These are phyloP conservation scores for Rhingia rostrata DNA, from an alignment of 2,888 invertebrate genomes.

Conservation along the genomic window DNA sequence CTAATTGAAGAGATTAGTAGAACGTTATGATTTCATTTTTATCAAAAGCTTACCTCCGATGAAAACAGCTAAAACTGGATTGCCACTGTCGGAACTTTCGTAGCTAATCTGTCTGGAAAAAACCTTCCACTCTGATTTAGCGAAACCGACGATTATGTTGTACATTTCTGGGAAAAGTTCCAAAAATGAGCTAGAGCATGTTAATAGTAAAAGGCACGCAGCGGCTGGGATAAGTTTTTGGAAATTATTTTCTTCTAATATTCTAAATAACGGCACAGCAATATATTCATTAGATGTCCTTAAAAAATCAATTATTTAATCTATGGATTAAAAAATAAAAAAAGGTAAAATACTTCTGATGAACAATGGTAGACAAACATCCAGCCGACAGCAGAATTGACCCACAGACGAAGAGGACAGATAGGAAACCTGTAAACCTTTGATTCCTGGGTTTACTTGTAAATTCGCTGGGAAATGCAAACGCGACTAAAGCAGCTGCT, in stretches of 20 bases:
- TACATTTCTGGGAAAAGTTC: constrained; percentile 85
- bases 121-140: constrained; percentile 85
- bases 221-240: constrained; percentile 85
- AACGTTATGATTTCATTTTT: not conserved
- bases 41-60: constrained; percentile 81
- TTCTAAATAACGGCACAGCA: constrained; percentile 83
- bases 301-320: constrained; percentile 11
- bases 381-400: constrained; percentile 79
- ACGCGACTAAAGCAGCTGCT: constrained; percentile 80
- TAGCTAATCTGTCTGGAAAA: constrained; percentile 84
- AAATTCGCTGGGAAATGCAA: constrained; percentile 81
- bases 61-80: constrained; percentile 85
- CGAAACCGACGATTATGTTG: constrained; percentile 83
- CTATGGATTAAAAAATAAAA: not conserved
- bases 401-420: constrained; percentile 78
- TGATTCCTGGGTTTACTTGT: constrained; percentile 78
- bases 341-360: constrained; percentile 79
- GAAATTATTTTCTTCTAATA: constrained; percentile 84
- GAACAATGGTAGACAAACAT: constrained; percentile 81
- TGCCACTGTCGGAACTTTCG: constrained; percentile 84
- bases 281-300: constrained; percentile 80
- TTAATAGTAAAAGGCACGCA: constrained; percentile 84
- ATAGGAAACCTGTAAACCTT: constrained; percentile 77
- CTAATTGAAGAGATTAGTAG: constrained; percentile 76
- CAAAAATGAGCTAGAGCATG: constrained; percentile 84